Conservation (phyloP, 2,888 invertebrate genomes). For the Merodon equestris region DNA sequence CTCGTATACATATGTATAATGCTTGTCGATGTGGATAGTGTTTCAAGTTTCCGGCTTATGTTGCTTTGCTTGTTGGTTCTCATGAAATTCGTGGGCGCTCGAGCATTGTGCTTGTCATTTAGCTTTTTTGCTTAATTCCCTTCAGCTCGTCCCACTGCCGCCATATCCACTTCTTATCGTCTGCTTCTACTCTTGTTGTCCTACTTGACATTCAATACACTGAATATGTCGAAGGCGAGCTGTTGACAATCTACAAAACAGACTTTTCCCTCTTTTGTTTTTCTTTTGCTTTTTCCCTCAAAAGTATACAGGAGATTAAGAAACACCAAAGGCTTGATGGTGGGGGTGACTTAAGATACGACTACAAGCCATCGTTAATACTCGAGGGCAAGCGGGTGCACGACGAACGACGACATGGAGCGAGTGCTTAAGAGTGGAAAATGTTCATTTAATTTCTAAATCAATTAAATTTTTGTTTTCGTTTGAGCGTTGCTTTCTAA, state of each 20-base stretch:
- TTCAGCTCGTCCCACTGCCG: neutral
- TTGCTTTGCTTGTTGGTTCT: slow-evolving; percentile 26
- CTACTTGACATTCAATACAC: slow-evolving; percentile 56
- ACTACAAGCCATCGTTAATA: neutral
- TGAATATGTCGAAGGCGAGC: slow-evolving; percentile 62
- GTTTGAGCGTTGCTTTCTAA: slow-evolving; percentile 45
- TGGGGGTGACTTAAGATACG: neutral
- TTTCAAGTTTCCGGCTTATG: slow-evolving; percentile 18
- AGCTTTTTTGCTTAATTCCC: slow-evolving; percentile 35
- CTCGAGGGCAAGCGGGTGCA: slow-evolving; percentile 18
- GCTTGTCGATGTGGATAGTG: no score
- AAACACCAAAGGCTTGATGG: slow-evolving; percentile 30
- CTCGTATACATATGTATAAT: no score
- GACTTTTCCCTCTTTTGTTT: slow-evolving; percentile 6
- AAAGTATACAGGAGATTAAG: slow-evolving; percentile 38
- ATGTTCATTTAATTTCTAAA: slow-evolving; percentile 66
- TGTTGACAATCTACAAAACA: slow-evolving; percentile 60
- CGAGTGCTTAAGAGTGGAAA: slow-evolving; percentile 45
- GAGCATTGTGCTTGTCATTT: slow-evolving; percentile 57
- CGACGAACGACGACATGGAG: neutral
- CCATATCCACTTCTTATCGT: neutral
- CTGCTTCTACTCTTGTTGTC: slow-evolving; percentile 19
- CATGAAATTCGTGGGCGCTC: slow-evolving; percentile 35
- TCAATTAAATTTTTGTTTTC: slow-evolving; percentile 67
- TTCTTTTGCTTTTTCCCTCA: neutral